Conservation (phyloP, 2,888 invertebrate species). For the Dasysyrphus albostriatus region DNA sequence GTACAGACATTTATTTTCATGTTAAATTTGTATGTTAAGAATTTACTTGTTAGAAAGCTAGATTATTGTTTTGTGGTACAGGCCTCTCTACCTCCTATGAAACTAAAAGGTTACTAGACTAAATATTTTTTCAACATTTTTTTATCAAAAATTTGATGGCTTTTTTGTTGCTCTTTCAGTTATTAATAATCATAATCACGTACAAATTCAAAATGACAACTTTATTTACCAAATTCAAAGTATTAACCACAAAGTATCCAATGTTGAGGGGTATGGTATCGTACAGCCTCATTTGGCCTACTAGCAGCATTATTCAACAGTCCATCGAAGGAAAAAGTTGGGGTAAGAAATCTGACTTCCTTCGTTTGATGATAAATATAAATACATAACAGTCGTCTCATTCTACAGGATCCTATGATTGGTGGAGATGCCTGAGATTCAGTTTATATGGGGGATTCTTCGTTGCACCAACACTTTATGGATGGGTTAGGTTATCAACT, state of each 20-base stretch:
- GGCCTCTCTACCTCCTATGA: no score
- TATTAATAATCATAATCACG: neutral
- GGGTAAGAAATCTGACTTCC: conserved; percentile 83
- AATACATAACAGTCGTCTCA: neutral
- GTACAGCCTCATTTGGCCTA: conserved; percentile 90
- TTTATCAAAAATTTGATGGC: no score
- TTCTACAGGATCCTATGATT: conserved; percentile 86
- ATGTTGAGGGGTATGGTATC: conserved; percentile 87
- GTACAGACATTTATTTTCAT: no score
- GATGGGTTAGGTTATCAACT: conserved; percentile 91
- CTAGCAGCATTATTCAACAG: conserved; percentile 90
- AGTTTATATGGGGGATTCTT: conserved; percentile 92
- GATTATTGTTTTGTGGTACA: no score
- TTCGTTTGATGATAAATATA: neutral
- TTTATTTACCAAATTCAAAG: conserved; percentile 79
- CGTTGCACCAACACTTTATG: conserved; percentile 92
- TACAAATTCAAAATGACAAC: conserved; percentile 8
- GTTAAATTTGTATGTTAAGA: no score
- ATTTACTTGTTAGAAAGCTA: no score
- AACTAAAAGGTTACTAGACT: no score
- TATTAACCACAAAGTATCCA: conserved; percentile 81
- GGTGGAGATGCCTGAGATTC: conserved; percentile 89
- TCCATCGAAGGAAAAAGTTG: conserved; percentile 87
- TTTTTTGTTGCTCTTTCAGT: neutral
- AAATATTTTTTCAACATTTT: no score